Conservation (phyloP, 2,113 vertebrate genomes). For the Taurulus bubalis region DNA sequence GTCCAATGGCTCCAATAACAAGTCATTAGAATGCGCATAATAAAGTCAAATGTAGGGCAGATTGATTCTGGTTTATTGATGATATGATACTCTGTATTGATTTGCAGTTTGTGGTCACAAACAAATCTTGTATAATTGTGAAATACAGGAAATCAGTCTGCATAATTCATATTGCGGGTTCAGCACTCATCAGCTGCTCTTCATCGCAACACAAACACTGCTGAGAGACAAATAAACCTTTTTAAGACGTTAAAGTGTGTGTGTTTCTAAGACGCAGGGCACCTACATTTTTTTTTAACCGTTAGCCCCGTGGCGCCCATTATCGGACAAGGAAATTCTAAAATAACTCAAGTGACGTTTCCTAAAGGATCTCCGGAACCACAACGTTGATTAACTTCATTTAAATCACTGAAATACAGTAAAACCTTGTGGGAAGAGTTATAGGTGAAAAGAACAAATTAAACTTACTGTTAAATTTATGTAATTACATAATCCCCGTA, state of each 20-base stretch:
- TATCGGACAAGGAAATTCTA: no score
- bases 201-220: neutral
- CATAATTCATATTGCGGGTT: constrained; percentile 15
- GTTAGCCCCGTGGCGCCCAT: no score
- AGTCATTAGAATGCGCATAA: neutral
- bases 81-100: neutral
- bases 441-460: no score
- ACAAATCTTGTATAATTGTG: neutral
- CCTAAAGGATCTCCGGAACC: no score
- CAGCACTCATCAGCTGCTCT: constrained; percentile 6
- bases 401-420: no score
- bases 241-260: neutral
- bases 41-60: neutral
- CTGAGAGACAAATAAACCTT: neutral
- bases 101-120: neutral
- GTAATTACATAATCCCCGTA: no score
- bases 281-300: no score
- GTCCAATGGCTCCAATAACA: neutral
- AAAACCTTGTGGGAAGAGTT: no score
- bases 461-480: no score
- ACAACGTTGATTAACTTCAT: no score
- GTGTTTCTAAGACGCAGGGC: neutral
- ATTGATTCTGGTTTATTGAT: neutral
- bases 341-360: no score
- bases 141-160: constrained; percentile 5